Conservation (phyloP, 2,797 vertebrate species). For the Zenarchopterus dispar region DNA sequence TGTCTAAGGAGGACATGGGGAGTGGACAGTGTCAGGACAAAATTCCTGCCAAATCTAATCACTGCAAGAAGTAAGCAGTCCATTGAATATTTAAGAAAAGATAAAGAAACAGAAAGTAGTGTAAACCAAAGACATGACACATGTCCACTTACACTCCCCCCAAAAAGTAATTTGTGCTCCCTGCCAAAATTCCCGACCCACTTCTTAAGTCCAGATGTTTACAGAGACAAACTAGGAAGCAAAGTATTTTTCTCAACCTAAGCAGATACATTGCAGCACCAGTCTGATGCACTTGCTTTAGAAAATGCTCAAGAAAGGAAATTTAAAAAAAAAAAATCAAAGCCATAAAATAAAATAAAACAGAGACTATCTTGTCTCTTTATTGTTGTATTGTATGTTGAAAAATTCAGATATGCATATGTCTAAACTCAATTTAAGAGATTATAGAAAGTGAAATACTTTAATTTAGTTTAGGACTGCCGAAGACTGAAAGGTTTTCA, state of each 20-base stretch:
- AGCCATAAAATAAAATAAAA: neutral
- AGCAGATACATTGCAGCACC: neutral
- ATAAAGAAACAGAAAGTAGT: neutral
- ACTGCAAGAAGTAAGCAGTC: slow-evolving; percentile 8
- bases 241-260: neutral
- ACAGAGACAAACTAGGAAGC: slow-evolving; percentile 6
- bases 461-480: no score
- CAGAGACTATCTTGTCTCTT: neutral
- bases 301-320: neutral
- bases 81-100: slow-evolving; percentile 12
- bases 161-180: slow-evolving; percentile 17
- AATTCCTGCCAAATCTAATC: slow-evolving; percentile 12
- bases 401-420: no score
- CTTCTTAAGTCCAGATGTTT: slow-evolving; percentile 5
- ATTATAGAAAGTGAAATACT: no score
- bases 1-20: slow-evolving; percentile 12
- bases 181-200: slow-evolving; percentile 3
- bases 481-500: no score
- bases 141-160: neutral
- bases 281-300: neutral
- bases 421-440: no score
- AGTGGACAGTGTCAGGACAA: neutral
- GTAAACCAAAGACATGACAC: slow-evolving; percentile 13
- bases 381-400: no score
- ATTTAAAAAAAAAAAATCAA: neutral